Evolutionary conservation across 2,113 vertebrate species (phyloP).

Genomic region (Pipa parva): DNA sequence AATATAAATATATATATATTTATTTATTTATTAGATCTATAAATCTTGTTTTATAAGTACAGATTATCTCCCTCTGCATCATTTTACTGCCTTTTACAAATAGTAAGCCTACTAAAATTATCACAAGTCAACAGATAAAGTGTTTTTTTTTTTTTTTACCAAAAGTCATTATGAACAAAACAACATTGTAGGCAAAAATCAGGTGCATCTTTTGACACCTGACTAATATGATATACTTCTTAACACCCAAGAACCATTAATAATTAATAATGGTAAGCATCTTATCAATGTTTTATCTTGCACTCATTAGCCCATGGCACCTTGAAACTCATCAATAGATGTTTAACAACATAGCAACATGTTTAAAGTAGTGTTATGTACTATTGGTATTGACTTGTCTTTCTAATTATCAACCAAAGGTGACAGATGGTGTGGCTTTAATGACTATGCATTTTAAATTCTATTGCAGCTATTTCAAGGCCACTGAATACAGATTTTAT

Average conservation of each 20-base stretch:
- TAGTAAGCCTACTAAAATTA: too few relatives aligned
- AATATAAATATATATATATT: too few relatives aligned
- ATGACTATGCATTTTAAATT: constrained; percentile 62
- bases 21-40: too few relatives aligned
- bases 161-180: too few relatives aligned
- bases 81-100: too few relatives aligned
- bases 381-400: constrained; percentile 72
- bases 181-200: neutral
- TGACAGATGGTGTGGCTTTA: constrained; percentile 69
- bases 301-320: constrained; percentile 70
- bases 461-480: constrained; percentile 51
- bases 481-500: neutral
- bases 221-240: constrained; percentile 59
- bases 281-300: constrained; percentile 57
- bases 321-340: constrained; percentile 71
- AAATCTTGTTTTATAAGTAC: too few relatives aligned
- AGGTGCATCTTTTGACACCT: neutral
- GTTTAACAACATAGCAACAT: constrained; percentile 71
- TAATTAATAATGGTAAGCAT: constrained; percentile 71
- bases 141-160: too few relatives aligned
- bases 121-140: too few relatives aligned
- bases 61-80: too few relatives aligned
- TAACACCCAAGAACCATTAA: constrained; percentile 55
- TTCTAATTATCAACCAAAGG: constrained; percentile 78
- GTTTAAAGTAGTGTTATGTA: constrained; percentile 72